Base-by-base conservation (phyloP, 1,140 invertebrate genomes). In the Leptopilina boulardi region DNA sequence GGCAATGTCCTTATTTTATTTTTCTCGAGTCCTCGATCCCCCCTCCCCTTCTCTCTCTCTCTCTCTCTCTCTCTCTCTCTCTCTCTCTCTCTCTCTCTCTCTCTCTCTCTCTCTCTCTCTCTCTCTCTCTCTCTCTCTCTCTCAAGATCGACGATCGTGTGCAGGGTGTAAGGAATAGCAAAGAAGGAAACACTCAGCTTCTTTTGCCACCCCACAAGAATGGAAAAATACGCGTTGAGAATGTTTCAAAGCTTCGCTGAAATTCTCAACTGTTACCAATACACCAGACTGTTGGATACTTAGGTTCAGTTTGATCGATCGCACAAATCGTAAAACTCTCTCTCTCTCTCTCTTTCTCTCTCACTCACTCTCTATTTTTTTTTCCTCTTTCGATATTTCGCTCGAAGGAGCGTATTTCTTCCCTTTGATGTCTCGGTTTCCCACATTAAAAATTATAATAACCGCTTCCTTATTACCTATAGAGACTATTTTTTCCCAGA, bases 1-100 rank as follows among this genome's bases (percentile, higher is more conserved):
- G 59, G 59, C 59, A 66, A 66, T 66, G 59, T 66, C 59, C 59
- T 66, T 66, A 66, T 66, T 66, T 34, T 66, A 66, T 66, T 66
- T 66, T 66, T 34, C 26, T n/a, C 56, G 23, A 66, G 23, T 66
- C 56, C 23, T 66, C 26, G 26, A 34, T 30, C 11, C 8, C n/a
- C 10, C 54, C 54, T 21, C 54, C 54, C 54, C n/a, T n/a, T 66
- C 26, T 3, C 26, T 30, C 6, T 23, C 21, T 30, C 59, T 23
- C 26, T 23, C 26, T 13, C 26, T 66, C 26, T 3, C 13, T 30
- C 6, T 10, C 21, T 30, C 26, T 23, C 26, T 15, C 56, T 11
- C 10, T 11, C 11, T 21, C 56, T 15, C 56, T 15, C 59, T 59
- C 8, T n/a, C 26, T 18, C 21, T 6, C 23, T 19, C 26, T 66